phyloP scores from a whole-genome alignment of 1,140 invertebrate genomes.

The Ceratina calcarata region DNA sequence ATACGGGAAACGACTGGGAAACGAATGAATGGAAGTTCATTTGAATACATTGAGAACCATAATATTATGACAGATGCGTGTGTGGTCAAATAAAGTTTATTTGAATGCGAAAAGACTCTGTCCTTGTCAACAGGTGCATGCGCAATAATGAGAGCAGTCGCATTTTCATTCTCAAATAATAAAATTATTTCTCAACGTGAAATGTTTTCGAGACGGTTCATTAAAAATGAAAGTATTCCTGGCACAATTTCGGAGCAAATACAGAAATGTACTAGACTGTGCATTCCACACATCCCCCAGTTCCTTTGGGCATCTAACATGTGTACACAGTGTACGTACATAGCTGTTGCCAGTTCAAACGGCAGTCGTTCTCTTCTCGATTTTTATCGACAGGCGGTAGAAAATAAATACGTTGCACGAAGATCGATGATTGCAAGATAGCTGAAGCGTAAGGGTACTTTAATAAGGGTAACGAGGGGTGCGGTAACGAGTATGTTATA shows the following conservation, averaged over 20 bases:
- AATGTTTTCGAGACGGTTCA: not conserved
- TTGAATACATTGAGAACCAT: too few relatives aligned
- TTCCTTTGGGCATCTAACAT: too few relatives aligned
- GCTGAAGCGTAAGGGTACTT: not conserved
- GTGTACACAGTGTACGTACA: not conserved
- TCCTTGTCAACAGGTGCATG: not conserved
- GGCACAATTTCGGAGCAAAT: too few relatives aligned
- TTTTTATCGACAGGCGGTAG: not conserved
- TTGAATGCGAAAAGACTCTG: not conserved
- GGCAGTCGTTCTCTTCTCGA: not conserved
- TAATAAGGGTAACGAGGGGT: not conserved
- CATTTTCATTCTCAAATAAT: too few relatives aligned
- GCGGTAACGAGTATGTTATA: not conserved
- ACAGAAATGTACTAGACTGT: too few relatives aligned
- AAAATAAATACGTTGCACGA: not conserved
- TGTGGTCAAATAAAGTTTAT: not conserved
- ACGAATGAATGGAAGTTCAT: not conserved
- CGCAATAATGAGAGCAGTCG: not conserved
- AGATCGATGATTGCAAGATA: slow-evolving; percentile 1
- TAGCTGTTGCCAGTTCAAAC: not conserved
- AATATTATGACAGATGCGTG: not conserved
- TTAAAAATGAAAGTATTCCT: too few relatives aligned
- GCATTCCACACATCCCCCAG: too few relatives aligned
- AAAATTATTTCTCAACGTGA: not conserved
- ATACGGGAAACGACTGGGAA: not conserved